Conservation (phyloP, 2,888 invertebrate species). For the Pyralis farinalis region DNA sequence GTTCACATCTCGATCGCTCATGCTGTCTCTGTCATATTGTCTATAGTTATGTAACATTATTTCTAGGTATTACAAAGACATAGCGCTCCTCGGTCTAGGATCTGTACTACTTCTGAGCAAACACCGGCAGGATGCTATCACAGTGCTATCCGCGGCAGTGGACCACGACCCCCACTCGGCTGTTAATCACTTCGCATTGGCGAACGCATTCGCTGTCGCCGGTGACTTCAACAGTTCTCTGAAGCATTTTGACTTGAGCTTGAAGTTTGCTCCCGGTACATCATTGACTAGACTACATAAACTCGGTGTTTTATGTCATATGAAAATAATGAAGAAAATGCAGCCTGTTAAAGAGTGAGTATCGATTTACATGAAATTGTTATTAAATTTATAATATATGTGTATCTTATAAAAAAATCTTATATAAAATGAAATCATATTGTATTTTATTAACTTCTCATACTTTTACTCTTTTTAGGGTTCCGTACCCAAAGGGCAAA, state of each 20-base stretch:
- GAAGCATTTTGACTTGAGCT: conserved; percentile 78
- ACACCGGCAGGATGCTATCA: conserved; percentile 85
- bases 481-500: too few species aligned
- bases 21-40: too few species aligned
- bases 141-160: conserved; percentile 86
- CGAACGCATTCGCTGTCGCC: conserved; percentile 86
- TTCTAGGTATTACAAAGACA: conserved; percentile 76
- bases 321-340: conserved; percentile 82
- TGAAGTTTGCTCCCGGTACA: conserved; percentile 83
- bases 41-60: too few species aligned
- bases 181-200: conserved; percentile 84
- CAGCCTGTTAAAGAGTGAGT: conserved; percentile 84
- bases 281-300: conserved; percentile 82
- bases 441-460: too few species aligned
- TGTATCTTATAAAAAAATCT: too few species aligned
- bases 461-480: too few species aligned
- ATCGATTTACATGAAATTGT: too few species aligned
- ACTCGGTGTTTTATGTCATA: conserved; percentile 85
- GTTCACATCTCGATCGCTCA: too few species aligned
- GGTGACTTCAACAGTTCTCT: conserved; percentile 87
- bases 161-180: conserved; percentile 84
- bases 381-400: too few species aligned
- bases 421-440: too few species aligned
- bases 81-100: conserved; percentile 87
- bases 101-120: conserved; percentile 86